Evolutionary conservation across 2,797 vertebrate genomes (phyloP), one percentile per base, ranked within the genome.

Genomic region (Syncerus caffer): DNA sequence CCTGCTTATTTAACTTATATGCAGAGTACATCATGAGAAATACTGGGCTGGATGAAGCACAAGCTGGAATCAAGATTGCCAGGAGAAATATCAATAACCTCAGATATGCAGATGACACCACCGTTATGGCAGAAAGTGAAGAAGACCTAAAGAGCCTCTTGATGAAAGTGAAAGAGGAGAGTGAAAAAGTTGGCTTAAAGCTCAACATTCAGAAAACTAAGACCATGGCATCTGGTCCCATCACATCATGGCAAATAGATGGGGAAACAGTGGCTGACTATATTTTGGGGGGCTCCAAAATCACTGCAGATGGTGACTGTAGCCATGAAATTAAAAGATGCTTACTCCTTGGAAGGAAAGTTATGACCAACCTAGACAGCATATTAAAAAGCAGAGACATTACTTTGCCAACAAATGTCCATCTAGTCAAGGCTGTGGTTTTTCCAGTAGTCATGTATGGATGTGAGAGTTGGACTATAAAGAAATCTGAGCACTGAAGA

Each of bases 401-500:
- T n/a, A 64, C 7, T 64, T n/a, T 64, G 62, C 31, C 31, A n/a
- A n/a, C 62, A 64, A 64, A 8, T 7, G 31, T n/a, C 31, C 4
- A 0, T n/a, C 15, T 64, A 64, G 62, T n/a, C 62, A 64, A 64
- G 62, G 62, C 31, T n/a, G 3, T 64, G 31, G 62, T 9, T 64
- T 64, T 64, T 64, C 62, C 62, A 17, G 62, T 9, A 4, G 31
- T 17, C 31, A 64, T 4, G 16, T 64, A 64, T n/a, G 62, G 62
- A 64, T n/a, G 16, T 64, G 62, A 64, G 62, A 64, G 62, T 64
- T 64, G 15, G 7, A n/a, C 62, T n/a, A 9, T n/a, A 9, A 64
- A 64, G 62, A 64, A 64, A 10, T 4, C 62, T 64, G 16, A 64
- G 62, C 7, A 4, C 7, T 0, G 0, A n/a, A 17, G 16, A 64